A percentile compares a stretch with the other conserved stretches of the same genome.
phyloP scores from a whole-genome alignment of 2,113 vertebrate genomes.

The Heptranchias perlo region DNA sequence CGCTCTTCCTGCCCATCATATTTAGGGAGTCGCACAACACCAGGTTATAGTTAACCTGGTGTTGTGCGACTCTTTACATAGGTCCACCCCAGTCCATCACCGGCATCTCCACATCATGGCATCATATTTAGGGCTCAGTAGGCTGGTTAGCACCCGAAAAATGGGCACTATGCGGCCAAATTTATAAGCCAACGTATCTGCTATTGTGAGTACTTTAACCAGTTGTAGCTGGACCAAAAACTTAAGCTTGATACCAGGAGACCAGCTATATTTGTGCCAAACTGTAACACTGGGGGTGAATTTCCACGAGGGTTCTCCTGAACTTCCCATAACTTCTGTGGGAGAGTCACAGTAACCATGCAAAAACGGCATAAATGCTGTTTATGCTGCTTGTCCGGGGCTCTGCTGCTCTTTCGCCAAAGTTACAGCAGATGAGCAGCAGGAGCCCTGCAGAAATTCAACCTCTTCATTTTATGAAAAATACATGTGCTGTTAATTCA shows the following conservation, averaged over 20 bases:
- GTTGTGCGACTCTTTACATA: too few relatives aligned
- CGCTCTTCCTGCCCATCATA: neutral
- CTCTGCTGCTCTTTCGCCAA: neutral
- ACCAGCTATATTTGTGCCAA: neutral
- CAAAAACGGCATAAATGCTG: neutral
- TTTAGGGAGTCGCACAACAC: too few relatives aligned
- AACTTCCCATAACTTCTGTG: neutral
- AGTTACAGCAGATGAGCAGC: neutral
- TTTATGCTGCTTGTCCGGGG: neutral
- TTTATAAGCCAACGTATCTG: neutral
- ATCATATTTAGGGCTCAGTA: neutral
- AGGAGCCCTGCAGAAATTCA: neutral
- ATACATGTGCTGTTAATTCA: neutral
- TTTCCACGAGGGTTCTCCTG: neutral
- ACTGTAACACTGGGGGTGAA: neutral
- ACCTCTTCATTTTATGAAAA: neutral
- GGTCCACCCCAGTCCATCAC: too few relatives aligned
- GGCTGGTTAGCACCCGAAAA: neutral
- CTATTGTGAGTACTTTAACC: neutral
- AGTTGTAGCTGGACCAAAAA: neutral
- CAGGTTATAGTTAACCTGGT: too few relatives aligned
- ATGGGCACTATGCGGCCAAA: too few relatives aligned
- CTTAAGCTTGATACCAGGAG: neutral
- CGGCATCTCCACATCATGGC: too few relatives aligned
- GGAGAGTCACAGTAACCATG: neutral